Evolutionary conservation across 2,797 vertebrate species (phyloP).

Genomic region (Vultur gryphus): DNA sequence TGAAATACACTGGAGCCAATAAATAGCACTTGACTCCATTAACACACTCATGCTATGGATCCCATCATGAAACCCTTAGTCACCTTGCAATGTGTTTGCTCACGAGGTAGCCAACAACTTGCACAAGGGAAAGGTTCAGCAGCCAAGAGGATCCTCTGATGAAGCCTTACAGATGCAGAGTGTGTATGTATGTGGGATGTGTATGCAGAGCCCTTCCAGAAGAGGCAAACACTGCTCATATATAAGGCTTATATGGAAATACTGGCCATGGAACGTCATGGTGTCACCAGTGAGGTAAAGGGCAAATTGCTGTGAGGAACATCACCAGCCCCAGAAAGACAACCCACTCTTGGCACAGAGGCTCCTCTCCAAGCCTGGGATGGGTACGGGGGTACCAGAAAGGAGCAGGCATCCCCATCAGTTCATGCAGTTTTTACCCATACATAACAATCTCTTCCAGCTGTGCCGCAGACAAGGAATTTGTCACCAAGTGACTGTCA

Average conservation of each 20-base stretch:
- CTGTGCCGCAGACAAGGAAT: not conserved
- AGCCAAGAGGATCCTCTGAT: not conserved
- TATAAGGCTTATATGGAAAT: not conserved
- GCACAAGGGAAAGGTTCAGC: not conserved
- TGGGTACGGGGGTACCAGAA: not conserved
- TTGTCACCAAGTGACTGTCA: not conserved
- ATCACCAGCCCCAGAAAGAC: not conserved
- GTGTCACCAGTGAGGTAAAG: not conserved
- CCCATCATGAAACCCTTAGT: not conserved
- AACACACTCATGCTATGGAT: not conserved
- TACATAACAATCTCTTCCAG: not conserved
- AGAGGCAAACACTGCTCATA: not conserved
- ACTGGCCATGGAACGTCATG: not conserved
- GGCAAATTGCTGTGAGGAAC: not conserved
- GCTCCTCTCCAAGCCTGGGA: not conserved
- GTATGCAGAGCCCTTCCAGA: not conserved
- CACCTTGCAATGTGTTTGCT: not conserved
- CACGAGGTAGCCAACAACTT: not conserved
- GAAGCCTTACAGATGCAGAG: not conserved
- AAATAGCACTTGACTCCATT: constrained; percentile 11
- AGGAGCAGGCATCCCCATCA: not conserved
- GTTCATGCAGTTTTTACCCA: not conserved
- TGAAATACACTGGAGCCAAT: not conserved
- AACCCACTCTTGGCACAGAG: not conserved
- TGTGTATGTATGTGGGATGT: not conserved